Evolutionary conservation across 30 jellyfish, hydroid and myxozoan genomes (phyloP).

Genomic region (Chrysaora quinquecirrha): DNA sequence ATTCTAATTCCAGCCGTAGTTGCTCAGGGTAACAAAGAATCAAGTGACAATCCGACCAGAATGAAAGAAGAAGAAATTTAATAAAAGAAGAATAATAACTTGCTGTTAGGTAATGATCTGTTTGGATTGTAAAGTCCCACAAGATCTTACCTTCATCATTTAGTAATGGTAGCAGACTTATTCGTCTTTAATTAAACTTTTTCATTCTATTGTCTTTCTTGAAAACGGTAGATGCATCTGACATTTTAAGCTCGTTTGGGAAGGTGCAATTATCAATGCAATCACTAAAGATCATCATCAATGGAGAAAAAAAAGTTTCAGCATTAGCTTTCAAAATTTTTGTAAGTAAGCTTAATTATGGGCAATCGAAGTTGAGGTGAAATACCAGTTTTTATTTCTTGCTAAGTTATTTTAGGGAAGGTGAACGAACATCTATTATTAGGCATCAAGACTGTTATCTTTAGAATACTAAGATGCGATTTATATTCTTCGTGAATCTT

Average conservation of each 20-base stretch:
- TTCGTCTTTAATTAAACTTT: not conserved
- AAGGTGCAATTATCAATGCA: not conserved
- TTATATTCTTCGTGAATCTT: not conserved
- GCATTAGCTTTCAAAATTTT: not conserved
- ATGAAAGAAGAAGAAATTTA: too few relatives aligned
- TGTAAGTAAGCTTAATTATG: not conserved
- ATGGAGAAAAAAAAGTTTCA: not conserved
- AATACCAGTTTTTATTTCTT: not conserved
- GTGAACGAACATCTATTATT: not conserved
- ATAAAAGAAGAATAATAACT: too few relatives aligned
- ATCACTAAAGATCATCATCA: not conserved
- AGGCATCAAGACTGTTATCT: not conserved
- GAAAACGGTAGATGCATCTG: not conserved
- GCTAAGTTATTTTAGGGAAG: not conserved
- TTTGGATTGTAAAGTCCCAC: too few relatives aligned
- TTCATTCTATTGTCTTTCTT: not conserved
- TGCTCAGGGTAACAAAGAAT: too few relatives aligned
- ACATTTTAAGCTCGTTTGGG: not conserved
- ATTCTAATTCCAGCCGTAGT: too few relatives aligned
- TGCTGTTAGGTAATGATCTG: too few relatives aligned
- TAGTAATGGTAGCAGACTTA: not conserved
- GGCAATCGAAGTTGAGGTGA: not conserved
- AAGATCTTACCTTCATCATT: too few relatives aligned
- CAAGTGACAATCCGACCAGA: too few relatives aligned
- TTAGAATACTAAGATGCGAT: not conserved